phyloP scores from a whole-genome alignment of 1,140 invertebrate genomes.

The Drosophila lacertosa region DNA sequence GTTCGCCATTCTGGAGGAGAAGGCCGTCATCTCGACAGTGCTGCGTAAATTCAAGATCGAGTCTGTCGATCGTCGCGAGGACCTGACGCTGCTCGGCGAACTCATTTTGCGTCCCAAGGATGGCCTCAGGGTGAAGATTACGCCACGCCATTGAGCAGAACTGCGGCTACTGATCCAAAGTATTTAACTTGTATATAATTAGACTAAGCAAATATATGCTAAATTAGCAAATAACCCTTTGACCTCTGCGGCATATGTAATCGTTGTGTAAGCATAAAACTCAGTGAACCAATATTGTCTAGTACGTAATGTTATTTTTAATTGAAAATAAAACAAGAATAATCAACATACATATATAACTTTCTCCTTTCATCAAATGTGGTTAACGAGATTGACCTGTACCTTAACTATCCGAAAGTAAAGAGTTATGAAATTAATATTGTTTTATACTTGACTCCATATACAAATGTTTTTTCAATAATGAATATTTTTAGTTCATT shows the following conservation, averaged over 20 bases:
- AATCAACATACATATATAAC: no score
- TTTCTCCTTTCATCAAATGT: no score
- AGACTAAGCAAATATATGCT: conserved; percentile 57
- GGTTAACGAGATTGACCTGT: no score
- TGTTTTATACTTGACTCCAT: no score
- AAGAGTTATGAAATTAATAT: no score
- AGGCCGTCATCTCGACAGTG: conserved; percentile 88
- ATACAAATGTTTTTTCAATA: no score
- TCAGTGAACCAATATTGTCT: conserved; percentile 51
- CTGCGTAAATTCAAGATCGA: conserved; percentile 87
- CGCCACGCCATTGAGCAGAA: conserved; percentile 56
- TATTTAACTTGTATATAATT: conserved; percentile 71
- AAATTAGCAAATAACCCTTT: conserved; percentile 53
- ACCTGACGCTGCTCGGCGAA: conserved; percentile 85
- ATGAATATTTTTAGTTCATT: no score
- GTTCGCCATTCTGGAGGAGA: conserved; percentile 91
- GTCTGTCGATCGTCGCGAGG: conserved; percentile 85
- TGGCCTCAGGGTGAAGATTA: conserved; percentile 85
- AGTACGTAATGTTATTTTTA: neutral
- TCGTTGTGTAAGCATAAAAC: conserved; percentile 30
- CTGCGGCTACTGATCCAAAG: conserved; percentile 58
- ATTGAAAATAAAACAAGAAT: neutral
- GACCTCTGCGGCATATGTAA: conserved; percentile 27
- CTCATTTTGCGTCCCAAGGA: conserved; percentile 86
- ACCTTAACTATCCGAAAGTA: no score